Evolutionary conservation across 2,113 vertebrate species (phyloP).

Genomic region (Asarcornis scutulata): DNA sequence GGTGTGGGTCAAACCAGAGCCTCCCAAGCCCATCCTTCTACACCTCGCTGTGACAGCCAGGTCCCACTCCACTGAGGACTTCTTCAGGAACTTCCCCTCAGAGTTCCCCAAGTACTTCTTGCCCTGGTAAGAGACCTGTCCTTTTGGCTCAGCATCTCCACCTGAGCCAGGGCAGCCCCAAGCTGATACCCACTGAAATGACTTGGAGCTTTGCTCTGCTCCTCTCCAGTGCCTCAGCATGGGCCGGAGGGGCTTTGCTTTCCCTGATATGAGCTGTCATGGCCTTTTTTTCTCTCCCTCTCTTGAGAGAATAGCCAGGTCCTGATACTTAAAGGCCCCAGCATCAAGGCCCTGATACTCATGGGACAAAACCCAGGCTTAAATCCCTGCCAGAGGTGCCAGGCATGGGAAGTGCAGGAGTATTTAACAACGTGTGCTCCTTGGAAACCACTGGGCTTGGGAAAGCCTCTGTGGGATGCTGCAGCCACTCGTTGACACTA

Average conservation of each 20-base stretch:
- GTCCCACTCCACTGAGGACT: conserved; percentile 79
- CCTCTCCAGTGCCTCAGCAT: not conserved
- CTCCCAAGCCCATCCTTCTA: conserved; percentile 78
- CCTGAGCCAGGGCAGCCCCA: not conserved
- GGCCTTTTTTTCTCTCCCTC: not conserved
- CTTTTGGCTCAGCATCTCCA: not conserved
- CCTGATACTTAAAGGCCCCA: too few species aligned
- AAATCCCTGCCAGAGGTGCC: not conserved
- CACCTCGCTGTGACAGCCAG: conserved; percentile 84
- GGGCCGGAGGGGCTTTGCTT: not conserved
- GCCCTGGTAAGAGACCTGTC: conserved; percentile 69
- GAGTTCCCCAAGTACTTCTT: conserved; percentile 78
- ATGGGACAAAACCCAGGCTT: not conserved
- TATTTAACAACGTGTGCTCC: not conserved
- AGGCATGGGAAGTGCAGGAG: not conserved
- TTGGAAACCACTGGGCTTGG: too few species aligned
- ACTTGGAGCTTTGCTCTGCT: not conserved
- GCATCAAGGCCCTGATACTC: too few species aligned
- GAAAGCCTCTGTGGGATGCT: not conserved
- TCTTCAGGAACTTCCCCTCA: conserved; percentile 73
- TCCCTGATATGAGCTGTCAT: not conserved
- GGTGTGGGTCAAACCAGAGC: conserved; percentile 72
- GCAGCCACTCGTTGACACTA: not conserved
- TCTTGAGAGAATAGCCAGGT: not conserved
- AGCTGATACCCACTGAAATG: not conserved